Evolutionary conservation across 2,888 invertebrate species (phyloP).

Genomic region (Apodemia zela): DNA sequence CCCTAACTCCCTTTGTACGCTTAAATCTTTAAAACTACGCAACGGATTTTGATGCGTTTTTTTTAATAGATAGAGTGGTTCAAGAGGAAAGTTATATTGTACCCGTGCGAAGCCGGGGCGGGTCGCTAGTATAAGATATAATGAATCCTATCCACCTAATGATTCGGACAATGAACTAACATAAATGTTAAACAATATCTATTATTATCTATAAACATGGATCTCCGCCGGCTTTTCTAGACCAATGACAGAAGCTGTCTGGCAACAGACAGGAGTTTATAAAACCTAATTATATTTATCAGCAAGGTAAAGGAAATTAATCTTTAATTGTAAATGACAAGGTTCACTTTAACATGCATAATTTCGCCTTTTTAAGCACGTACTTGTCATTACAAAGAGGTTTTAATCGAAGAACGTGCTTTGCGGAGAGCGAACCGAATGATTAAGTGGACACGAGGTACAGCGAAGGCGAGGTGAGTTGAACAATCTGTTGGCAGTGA

Average conservation of each 20-base stretch:
- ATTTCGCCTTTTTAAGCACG: slow-evolving; percentile 20
- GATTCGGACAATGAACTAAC: too few relatives aligned
- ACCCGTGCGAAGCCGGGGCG: too few relatives aligned
- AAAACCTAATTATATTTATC: not conserved
- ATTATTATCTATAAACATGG: not conserved
- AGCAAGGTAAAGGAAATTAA: not conserved
- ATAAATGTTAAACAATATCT: not conserved
- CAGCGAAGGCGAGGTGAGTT: slow-evolving; percentile 7
- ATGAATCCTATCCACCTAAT: too few relatives aligned
- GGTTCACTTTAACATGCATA: not conserved
- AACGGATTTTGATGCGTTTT: too few relatives aligned
- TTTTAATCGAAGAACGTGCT: slow-evolving; percentile 19
- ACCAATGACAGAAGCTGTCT: too few relatives aligned
- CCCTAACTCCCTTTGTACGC: too few relatives aligned
- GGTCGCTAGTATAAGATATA: too few relatives aligned
- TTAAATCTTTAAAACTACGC: too few relatives aligned
- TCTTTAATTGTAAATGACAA: not conserved
- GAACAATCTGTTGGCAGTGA: slow-evolving; percentile 12
- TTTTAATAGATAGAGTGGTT: too few relatives aligned
- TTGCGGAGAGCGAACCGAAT: slow-evolving; percentile 16
- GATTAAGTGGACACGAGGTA: slow-evolving; percentile 19
- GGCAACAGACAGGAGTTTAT: not conserved
- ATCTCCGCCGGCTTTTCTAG: too few relatives aligned
- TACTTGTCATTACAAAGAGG: slow-evolving; percentile 18
- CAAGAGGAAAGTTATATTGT: too few relatives aligned